These are phyloP conservation scores for Scartelaos histophorus DNA, from an alignment of 2,113 vertebrate species.

Conservation along the genomic window DNA sequence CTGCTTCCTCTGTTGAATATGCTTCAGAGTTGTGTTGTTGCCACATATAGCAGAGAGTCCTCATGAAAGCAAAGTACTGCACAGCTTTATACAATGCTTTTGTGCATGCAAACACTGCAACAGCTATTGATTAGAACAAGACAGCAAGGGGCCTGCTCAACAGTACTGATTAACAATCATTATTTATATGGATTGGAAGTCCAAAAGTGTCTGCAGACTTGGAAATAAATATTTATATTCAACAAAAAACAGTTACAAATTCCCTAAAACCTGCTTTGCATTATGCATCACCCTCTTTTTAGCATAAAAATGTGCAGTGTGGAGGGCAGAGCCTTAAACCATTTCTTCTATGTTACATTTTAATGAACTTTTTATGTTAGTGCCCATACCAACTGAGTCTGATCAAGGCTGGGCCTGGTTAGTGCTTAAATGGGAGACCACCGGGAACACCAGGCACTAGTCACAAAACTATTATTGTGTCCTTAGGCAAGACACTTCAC, in stretches of 20 bases:
- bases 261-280: background rate
- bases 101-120: constrained; percentile 17
- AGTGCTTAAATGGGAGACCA: too few species aligned
- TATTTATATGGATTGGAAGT: constrained; percentile 17
- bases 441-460: too few species aligned
- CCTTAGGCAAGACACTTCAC: too few species aligned
- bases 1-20: background rate
- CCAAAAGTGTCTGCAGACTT: background rate
- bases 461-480: too few species aligned
- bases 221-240: constrained; percentile 7
- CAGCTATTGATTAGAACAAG: constrained; percentile 18
- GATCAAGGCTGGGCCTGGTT: too few species aligned
- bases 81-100: background rate
- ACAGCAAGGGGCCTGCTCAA: constrained; percentile 3
- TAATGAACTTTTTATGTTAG: too few species aligned
- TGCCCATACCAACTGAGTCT: too few species aligned
- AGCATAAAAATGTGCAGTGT: too few species aligned
- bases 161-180: constrained; percentile 23
- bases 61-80: constrained; percentile 8
- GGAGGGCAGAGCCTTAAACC: too few species aligned
- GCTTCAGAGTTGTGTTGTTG: background rate
- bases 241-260: background rate
- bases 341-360: too few species aligned
- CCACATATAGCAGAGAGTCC: background rate
- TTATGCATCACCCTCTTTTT: background rate